Evolutionary conservation across 1,140 invertebrate genomes (phyloP).

Genomic region (Brachionus sp.): DNA sequence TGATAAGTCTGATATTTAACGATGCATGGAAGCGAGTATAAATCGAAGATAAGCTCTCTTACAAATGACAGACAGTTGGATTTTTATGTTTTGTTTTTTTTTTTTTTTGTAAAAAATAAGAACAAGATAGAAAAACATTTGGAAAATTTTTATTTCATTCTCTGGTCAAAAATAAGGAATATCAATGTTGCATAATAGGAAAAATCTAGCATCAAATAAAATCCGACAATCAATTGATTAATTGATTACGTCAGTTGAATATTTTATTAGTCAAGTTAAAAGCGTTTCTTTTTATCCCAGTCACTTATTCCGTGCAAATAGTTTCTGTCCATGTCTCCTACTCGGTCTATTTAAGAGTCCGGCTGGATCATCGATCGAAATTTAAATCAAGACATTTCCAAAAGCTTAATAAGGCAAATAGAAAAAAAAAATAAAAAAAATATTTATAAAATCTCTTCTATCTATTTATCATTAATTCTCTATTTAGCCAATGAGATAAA

Average conservation of each 20-base stretch:
- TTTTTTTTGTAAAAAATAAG: neutral
- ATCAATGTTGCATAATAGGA: conserved; percentile 22
- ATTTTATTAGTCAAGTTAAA: conserved; percentile 7
- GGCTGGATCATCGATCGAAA: neutral
- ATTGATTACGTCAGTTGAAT: conserved; percentile 21
- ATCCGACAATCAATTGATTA: conserved; percentile 10
- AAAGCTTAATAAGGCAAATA: neutral
- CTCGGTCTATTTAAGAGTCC: neutral
- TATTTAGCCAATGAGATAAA: neutral
- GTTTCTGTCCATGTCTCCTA: neutral
- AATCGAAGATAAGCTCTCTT: neutral
- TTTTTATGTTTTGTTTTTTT: neutral
- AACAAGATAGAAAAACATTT: neutral
- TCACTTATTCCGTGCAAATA: conserved; percentile 26
- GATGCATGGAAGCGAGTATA: conserved; percentile 12
- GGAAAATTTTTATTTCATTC: neutral
- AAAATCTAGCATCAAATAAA: neutral
- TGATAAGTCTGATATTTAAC: conserved; percentile 40
- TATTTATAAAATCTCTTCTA: neutral
- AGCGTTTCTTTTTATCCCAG: neutral
- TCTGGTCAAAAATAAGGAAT: conserved; percentile 14
- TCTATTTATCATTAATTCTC: neutral
- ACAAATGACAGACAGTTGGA: neutral
- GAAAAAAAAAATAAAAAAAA: neutral
- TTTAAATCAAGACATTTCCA: neutral